Conservation (phyloP, 2,797 vertebrate species). For the Oophaga sylvatica region DNA sequence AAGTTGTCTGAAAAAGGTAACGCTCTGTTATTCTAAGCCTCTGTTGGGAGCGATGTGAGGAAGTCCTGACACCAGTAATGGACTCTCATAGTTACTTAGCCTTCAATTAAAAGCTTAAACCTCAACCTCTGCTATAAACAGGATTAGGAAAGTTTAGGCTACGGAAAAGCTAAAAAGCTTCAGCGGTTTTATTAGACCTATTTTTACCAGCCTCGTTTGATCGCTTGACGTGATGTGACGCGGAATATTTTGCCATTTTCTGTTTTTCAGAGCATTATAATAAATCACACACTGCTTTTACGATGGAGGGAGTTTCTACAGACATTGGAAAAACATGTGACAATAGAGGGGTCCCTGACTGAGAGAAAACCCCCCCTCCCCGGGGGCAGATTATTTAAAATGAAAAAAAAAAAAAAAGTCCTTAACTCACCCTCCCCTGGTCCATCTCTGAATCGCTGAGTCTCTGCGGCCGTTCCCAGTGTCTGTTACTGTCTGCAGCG, state of each 20-base stretch:
- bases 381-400: no score
- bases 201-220: slow-evolving; percentile 28
- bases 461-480: no score
- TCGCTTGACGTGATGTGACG: neutral
- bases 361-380: no score
- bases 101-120: slow-evolving; percentile 44
- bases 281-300: neutral
- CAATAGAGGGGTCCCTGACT: neutral
- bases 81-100: neutral
- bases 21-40: neutral
- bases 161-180: slow-evolving; percentile 13
- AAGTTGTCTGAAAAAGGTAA: neutral
- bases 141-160: slow-evolving; percentile 32
- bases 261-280: neutral
- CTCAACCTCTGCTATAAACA: slow-evolving; percentile 31
- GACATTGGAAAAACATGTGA: neutral
- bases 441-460: no score
- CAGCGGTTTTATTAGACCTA: neutral
- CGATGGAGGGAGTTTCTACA: neutral
- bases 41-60: neutral
- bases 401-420: no score
- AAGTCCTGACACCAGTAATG: slow-evolving; percentile 29
- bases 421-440: no score
- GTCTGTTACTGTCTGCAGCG: no score
- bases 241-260: neutral